Evolutionary conservation across 2,888 invertebrate species (phyloP), one percentile per base, ranked within the genome.

Genomic region (Idaea dimidiata): DNA sequence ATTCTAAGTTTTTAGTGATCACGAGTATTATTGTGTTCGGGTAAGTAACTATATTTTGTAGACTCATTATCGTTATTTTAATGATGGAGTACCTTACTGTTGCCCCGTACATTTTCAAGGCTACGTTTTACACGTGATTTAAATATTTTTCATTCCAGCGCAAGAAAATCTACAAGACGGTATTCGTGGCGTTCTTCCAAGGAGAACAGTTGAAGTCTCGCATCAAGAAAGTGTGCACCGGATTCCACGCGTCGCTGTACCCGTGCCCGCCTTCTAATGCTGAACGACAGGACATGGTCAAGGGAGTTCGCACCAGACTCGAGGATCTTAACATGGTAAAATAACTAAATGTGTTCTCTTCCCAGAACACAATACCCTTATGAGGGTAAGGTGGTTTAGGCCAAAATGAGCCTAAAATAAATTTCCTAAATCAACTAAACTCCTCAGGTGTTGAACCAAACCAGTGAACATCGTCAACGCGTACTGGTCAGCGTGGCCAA

Each of bases 151-250:
- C 57, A 5, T 24, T 24, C 0, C 83, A 97, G 97, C 97, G 97
- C 65, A 97, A 97, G 79, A 94, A 96, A 79, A 96, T 97, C 69
- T 95, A 95, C 93, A 98, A 98, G 90, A 96, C 96, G 1, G 98
- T 98, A 56, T 98, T 99, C 93, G 96, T 96, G 63, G 96, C 96
- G 43, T 96, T 96, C 93, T 96, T 96, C 93, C 96, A 98, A 96
- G 98, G 98, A 58, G 98, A 98, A 75, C 97, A 98, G 80, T 93
- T 98, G 62, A 98, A 97, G 89, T 95, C 95, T 0, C 95, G 97
- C 71, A 97, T 98, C 67, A 97, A 97, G 93, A 98, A 98, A 88
- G 97, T 98, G 57, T 98, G 98, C 91, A 96, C 97, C 71, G 98
- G 98, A 0, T 98, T 97, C 90, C 96, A 97, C 76, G 98, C 98